Percentiles rank a stretch among this genome's conserved stretches.
Evolutionary conservation across 2,113 vertebrate genomes (phyloP).

Genomic region (Trichomycterus rosablanca): DNA sequence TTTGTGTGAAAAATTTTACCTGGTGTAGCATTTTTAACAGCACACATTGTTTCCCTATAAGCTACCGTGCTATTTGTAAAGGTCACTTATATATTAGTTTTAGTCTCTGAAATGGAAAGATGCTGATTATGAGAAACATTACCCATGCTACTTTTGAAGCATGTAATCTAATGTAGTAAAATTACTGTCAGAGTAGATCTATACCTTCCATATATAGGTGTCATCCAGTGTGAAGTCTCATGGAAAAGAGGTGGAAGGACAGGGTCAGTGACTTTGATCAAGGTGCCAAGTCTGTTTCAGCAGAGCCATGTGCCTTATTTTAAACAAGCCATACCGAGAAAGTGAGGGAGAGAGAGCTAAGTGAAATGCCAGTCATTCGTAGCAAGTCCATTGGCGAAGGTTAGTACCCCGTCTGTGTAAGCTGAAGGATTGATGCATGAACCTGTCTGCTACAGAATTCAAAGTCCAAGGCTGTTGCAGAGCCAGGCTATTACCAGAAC

Average conservation of each 20-base stretch:
- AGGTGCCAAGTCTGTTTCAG: conserved; percentile 56
- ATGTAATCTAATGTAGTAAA: conserved; percentile 20
- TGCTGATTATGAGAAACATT: conserved; percentile 28
- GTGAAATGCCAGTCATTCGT: conserved; percentile 90
- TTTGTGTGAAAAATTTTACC: background rate
- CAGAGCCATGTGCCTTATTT: conserved; percentile 77
- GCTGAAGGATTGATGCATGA: conserved; percentile 95
- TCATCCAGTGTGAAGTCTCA: conserved; percentile 68
- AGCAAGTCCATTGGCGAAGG: conserved; percentile 89
- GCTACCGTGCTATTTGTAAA: background rate
- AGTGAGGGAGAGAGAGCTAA: conserved; percentile 71
- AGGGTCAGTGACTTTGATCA: conserved; percentile 79
- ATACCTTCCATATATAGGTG: conserved; percentile 32
- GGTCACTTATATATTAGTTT: conserved; percentile 5
- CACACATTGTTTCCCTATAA: background rate
- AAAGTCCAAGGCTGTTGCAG: conserved; percentile 87
- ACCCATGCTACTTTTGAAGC: conserved; percentile 19
- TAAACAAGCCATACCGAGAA: conserved; percentile 79
- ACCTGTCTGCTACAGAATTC: conserved; percentile 86
- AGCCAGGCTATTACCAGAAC: conserved; percentile 69
- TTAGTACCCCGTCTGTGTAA: conserved; percentile 93
- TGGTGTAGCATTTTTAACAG: too few species aligned
- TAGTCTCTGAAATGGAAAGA: background rate
- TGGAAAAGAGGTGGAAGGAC: conserved; percentile 78
- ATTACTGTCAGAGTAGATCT: conserved; percentile 7